A percentile compares a stretch with the other conserved stretches of the same genome.
Conservation (phyloP, 2,113 vertebrate genomes). For the Neolamprologus falcicula region DNA sequence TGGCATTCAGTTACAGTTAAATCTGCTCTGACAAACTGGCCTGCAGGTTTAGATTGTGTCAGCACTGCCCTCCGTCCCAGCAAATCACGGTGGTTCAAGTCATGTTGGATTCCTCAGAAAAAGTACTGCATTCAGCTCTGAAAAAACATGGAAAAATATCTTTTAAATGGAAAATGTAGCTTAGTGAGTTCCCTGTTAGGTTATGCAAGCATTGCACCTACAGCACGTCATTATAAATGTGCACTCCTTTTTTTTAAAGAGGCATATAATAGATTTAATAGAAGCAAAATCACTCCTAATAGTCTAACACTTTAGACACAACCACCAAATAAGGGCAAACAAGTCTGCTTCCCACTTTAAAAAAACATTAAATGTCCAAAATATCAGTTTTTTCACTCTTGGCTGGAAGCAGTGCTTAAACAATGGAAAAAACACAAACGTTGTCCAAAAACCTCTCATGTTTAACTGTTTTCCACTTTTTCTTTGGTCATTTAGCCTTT, state of each 20-base stretch:
- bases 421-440: no score
- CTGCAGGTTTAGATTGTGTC: background rate
- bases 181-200: background rate
- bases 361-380: background rate
- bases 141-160: background rate
- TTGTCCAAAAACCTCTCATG: no score
- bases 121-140: background rate
- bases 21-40: background rate
- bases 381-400: no score
- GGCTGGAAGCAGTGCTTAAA: no score
- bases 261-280: background rate
- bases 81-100: background rate
- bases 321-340: background rate
- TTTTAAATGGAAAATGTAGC: background rate
- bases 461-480: rapidly evolving
- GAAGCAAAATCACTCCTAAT: background rate
- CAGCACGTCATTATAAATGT: rapidly evolving
- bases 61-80: rapidly evolving
- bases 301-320: background rate
- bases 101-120: background rate
- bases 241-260: rapidly evolving
- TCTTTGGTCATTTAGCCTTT: no score
- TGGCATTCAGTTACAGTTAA: background rate
- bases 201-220: background rate
- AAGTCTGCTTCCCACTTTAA: background rate